Evolutionary conservation across 2,888 invertebrate genomes (phyloP).

Genomic region (Hylaea fasciaria): DNA sequence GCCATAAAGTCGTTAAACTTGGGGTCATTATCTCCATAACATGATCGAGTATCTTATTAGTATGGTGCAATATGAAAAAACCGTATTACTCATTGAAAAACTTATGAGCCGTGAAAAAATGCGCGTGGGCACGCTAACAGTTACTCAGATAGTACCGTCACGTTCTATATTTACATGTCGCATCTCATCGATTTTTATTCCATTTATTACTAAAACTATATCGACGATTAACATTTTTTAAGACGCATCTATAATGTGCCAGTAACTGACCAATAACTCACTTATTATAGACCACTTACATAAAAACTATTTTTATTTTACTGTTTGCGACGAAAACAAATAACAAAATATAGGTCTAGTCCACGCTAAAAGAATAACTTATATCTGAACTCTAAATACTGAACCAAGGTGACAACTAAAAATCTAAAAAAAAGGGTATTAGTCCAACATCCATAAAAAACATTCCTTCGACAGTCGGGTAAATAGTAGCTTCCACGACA

Average conservation of each 20-base stretch:
- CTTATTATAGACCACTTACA: constrained; percentile 1
- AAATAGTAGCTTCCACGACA: constrained; percentile 9
- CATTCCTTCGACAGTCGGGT: no score
- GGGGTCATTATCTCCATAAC: constrained; percentile 46
- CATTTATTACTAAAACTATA: neutral
- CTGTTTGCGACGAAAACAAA: constrained; percentile 12
- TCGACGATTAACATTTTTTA: no score
- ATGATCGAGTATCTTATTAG: constrained; percentile 37
- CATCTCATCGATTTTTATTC: constrained; percentile 17
- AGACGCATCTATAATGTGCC: neutral
- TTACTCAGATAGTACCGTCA: constrained; percentile 61
- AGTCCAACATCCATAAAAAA: no score
- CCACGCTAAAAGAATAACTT: constrained; percentile 1
- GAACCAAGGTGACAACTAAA: no score
- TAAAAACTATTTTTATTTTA: constrained; percentile 21
- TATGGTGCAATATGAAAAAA: constrained; percentile 57
- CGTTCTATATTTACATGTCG: constrained; percentile 30
- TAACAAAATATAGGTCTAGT: constrained; percentile 24
- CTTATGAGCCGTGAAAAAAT: constrained; percentile 53
- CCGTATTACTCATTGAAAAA: constrained; percentile 63
- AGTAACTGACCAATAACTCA: neutral
- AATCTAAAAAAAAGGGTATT: no score
- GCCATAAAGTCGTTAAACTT: constrained; percentile 50
- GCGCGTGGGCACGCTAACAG: constrained; percentile 63
- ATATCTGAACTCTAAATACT: constrained; percentile 7